Evolutionary conservation across 2,888 invertebrate species (phyloP), one percentile per base, ranked within the genome.

Genomic region (Drosophila lutescens): DNA sequence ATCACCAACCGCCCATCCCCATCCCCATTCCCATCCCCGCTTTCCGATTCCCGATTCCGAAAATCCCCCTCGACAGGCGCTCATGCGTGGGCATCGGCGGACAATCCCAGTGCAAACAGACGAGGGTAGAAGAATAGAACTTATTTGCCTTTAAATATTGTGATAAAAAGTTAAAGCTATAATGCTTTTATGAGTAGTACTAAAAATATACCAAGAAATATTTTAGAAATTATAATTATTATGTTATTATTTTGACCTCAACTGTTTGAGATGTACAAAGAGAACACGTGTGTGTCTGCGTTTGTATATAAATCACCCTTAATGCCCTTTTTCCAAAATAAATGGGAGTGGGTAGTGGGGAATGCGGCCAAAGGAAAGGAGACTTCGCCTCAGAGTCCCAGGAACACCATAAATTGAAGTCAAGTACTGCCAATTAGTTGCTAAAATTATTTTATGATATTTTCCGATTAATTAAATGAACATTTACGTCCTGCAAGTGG

Each of bases 361-460:
- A 34, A 50, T 26, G 10, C 15, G 9, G 6, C 17, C 10, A 12
- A 32, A 32, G 30, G 57, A 34, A 62, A 20, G 30, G 57, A 34
- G 40, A 41, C 32, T 62, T 26, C 40, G 51, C 26, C 26, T 26
- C 26, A 26, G 26, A 26, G 26, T 26, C 30, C 54, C 44, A 47
- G 20, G 53, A 61, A 43, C 54, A 61, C 60, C 75, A 83, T 87
- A 85, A 83, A 83, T 83, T 85, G 86, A 82, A 81, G 82, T 87
- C 88, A 87, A 85, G 86, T 85, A 79, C 82, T 83, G 82, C 88
- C 82, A 83, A 83, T 83, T 85, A 83, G 82, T 77, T 87, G 85
- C 82, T 77, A 72, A 83, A 83, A 86, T 86, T 78, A 86, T 81
- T 81, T 87, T 77, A 83, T 83, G 84, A 72, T 82, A 87, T 81